Base-by-base conservation (phyloP, 2,113 vertebrate genomes). In the Thamnophis sirtalis region DNA sequence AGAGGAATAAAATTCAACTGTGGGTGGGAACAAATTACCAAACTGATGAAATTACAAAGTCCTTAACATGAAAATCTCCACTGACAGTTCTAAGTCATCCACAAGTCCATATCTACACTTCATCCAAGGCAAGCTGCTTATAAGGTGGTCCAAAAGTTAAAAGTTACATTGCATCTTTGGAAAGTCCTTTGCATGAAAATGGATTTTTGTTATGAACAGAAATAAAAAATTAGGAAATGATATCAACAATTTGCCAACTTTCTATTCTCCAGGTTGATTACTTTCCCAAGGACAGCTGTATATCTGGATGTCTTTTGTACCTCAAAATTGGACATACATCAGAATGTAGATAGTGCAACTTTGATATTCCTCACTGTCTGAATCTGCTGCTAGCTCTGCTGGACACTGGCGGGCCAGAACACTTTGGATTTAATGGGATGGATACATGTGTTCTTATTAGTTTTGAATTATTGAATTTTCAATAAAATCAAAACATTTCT, bases 11-110 rank as follows among this genome's bases (percentile, higher is more conserved):
- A 86, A 92, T 84, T 92, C 91, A 92, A 88, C 73, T 92, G 87
- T 55, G 28, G 9, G 80, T 19, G n/a, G 88, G 85, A 89, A 88
- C 55, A 85, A 92, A 92, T 89, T 86, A 92, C 80, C 55, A 63
- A 89, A 86, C 88, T 92, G 91, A 92, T 92, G 88, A 92, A 89
- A 89, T 92, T 92, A 92, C 48, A 43, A 92, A 92, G 48, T 89
- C 88, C 89, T 89, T 85, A 86, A 85, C 88, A 56, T 89, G 80
- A 89, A 85, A 86, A 89, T 89, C 80, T 85, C 80, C 63, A 86
- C 53, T 92, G 80, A 92, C 88, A 92, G 91, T 89, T 86, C 80
- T 92, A 92, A 92, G 84, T 89, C 80, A 89, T 85, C 87, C 60
- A 84, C 55, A 89, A 85, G 89, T 89, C 91, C 80, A 68, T 86